Evolutionary conservation across 1,140 invertebrate genomes (phyloP).

Genomic region (Pseudomyrmex concolor): DNA sequence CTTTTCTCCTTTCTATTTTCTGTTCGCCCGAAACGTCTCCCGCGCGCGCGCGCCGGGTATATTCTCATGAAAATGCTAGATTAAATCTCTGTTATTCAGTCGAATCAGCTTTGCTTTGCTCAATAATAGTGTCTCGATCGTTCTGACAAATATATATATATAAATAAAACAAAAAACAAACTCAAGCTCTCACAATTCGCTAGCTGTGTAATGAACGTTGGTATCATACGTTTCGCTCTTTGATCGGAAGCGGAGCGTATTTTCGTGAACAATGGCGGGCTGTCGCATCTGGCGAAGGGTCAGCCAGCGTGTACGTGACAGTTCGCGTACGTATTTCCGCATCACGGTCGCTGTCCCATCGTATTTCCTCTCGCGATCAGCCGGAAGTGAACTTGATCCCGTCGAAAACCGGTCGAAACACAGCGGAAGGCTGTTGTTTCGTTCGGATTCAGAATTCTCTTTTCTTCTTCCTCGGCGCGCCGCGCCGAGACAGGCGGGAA

Average conservation of each 20-base stretch:
- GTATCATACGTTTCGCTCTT: background rate
- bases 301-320: slow-evolving; percentile 29
- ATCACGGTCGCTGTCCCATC: slow-evolving; percentile 27
- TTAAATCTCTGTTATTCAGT: background rate
- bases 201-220: background rate
- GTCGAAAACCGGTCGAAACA: slow-evolving; percentile 26
- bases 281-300: slow-evolving; percentile 20
- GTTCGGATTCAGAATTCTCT: slow-evolving; percentile 37
- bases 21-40: background rate
- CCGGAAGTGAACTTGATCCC: slow-evolving; percentile 61
- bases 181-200: too few relatives aligned
- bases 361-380: slow-evolving; percentile 47
- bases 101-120: background rate
- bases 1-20: slow-evolving; percentile 27
- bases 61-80: background rate
- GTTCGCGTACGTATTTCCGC: slow-evolving; percentile 34
- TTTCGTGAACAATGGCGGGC: slow-evolving; percentile 27
- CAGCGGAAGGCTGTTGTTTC: slow-evolving; percentile 10
- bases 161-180: background rate
- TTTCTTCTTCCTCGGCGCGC: background rate
- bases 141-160: too few relatives aligned
- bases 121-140: background rate
- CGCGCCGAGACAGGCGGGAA: slow-evolving; percentile 23
- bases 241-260: slow-evolving; percentile 5
- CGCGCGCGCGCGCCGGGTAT: background rate